These are phyloP conservation scores for Megamerina dolium DNA, from an alignment of 2,888 invertebrate species.

Conservation along the genomic window DNA sequence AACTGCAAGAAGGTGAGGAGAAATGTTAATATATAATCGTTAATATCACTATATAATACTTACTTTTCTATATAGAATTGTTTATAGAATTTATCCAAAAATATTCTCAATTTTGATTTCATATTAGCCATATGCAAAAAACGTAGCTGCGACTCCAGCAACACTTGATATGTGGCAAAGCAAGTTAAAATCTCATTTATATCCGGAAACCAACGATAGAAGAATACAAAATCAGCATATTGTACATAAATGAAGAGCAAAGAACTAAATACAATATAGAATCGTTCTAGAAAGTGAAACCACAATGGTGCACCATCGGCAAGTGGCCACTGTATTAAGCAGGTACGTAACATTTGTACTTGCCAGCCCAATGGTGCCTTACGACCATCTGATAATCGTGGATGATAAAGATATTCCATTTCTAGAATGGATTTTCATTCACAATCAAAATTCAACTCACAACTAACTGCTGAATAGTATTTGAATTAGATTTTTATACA, in stretches of 20 bases:
- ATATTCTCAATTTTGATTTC: too few relatives aligned
- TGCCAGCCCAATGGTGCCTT: neutral
- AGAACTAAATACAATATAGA: neutral
- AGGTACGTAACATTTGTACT: neutral
- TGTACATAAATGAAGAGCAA: neutral
- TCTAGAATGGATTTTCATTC: too few relatives aligned
- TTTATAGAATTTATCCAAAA: too few relatives aligned
- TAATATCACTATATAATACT: too few relatives aligned
- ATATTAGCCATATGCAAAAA: neutral
- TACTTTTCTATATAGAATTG: too few relatives aligned
- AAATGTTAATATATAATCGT: too few relatives aligned
- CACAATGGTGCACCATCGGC: neutral
- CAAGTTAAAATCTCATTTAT: neutral
- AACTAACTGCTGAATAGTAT: too few relatives aligned
- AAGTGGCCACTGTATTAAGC: too few relatives aligned
- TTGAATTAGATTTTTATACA: too few relatives aligned
- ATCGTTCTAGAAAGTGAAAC: neutral
- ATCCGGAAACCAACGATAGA: neutral
- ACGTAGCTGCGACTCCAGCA: neutral
- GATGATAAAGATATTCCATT: too few relatives aligned
- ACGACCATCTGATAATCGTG: neutral
- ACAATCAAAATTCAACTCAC: too few relatives aligned
- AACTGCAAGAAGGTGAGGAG: too few relatives aligned
- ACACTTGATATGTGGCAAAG: neutral
- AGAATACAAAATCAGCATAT: neutral